phyloP scores from a whole-genome alignment of 2,888 invertebrate genomes.

The Pristionchus maxplancki region DNA sequence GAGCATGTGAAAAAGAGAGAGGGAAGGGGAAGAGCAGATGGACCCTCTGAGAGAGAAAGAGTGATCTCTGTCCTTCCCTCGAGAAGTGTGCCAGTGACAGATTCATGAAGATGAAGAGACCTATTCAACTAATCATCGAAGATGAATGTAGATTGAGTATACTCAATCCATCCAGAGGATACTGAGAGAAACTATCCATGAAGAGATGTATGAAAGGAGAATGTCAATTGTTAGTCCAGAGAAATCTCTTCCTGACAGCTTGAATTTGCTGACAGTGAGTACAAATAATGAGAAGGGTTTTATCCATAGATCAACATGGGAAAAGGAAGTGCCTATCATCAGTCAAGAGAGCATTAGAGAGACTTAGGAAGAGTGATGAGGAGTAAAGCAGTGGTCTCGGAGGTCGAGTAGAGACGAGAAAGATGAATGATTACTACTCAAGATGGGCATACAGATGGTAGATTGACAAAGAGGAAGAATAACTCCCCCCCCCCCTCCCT shows the following conservation, averaged over 20 bases:
- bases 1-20: neutral
- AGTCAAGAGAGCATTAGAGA: neutral
- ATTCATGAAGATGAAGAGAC: neutral
- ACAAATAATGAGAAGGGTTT: neutral
- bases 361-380: neutral
- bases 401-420: neutral
- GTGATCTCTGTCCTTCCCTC: slow-evolving; percentile 14
- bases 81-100: neutral
- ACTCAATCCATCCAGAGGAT: neutral
- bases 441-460: neutral
- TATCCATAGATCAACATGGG: neutral
- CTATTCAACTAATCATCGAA: neutral
- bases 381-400: neutral
- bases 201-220: neutral
- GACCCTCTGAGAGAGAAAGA: neutral
- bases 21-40: neutral
- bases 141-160: too few relatives aligned
- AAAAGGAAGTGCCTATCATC: neutral
- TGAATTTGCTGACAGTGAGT: neutral
- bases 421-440: neutral
- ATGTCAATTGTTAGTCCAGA: too few relatives aligned
- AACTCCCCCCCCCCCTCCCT: neutral
- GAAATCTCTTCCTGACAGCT: neutral
- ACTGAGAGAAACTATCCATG: neutral
- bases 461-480: neutral